Percentiles rank a stretch among this genome's conserved stretches.
Conservation (phyloP, 2,797 vertebrate species). For the Myripristis murdjan region DNA sequence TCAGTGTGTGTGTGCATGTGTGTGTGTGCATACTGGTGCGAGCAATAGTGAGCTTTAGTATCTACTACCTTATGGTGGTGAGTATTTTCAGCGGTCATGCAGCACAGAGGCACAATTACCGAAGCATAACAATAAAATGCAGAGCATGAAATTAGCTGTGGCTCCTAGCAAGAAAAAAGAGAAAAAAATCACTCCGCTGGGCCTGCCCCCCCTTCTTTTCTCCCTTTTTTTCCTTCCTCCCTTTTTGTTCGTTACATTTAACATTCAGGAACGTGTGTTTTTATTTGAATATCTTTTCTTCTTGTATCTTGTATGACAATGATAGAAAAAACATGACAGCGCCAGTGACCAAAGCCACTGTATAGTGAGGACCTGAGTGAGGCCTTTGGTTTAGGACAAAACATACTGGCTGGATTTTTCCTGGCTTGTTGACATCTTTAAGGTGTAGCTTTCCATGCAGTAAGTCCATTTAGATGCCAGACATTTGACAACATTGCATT, state of each 20-base stretch:
- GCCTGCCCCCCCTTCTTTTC: conserved; percentile 13
- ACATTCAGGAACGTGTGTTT: conserved; percentile 46
- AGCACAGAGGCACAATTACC: conserved; percentile 63
- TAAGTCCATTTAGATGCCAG: conserved; percentile 22
- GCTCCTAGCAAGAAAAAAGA: conserved; percentile 71
- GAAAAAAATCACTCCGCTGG: conserved; percentile 55
- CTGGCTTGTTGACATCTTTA: conserved; percentile 23
- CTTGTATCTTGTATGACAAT: conserved; percentile 30
- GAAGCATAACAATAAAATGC: conserved; percentile 79
- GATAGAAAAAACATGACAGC: conserved; percentile 18
- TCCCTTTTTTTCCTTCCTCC: conserved; percentile 17
- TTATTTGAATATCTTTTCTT: conserved; percentile 3
- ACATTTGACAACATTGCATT: conserved; percentile 30
- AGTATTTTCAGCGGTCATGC: conserved; percentile 37
- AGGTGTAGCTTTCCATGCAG: no score
- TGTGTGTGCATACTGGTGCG: conserved; percentile 3
- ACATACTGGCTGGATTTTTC: conserved; percentile 31
- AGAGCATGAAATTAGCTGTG: conserved; percentile 84
- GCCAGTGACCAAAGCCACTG: conserved; percentile 13
- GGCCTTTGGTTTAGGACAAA: conserved; percentile 27
- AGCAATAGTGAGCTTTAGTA: background rate
- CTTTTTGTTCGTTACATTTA: conserved; percentile 49
- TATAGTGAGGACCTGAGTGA: conserved; percentile 1
- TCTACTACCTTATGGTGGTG: conserved; percentile 10
- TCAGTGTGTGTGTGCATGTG: conserved; percentile 2